Evolutionary conservation across 2,888 invertebrate species (phyloP).

Genomic region (Pyralis farinalis): DNA sequence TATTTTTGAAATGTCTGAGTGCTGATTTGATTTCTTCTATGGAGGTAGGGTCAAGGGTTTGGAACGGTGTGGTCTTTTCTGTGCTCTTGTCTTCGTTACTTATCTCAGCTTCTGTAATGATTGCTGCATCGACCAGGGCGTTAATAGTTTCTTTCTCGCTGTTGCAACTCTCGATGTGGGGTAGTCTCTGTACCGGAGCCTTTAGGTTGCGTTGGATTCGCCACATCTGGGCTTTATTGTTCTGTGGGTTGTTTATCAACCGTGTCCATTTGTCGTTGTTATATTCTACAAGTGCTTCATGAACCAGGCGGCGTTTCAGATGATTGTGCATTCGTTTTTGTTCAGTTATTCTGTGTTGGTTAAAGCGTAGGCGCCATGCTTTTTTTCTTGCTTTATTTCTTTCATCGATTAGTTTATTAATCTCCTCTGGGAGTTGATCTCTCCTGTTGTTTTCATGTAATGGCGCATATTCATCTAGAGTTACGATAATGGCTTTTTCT

Average conservation of each 20-base stretch:
- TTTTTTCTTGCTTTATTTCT: not conserved
- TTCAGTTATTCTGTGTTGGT: not conserved
- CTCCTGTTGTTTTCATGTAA: not conserved
- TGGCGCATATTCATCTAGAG: not conserved
- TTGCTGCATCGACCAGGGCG: constrained; percentile 1
- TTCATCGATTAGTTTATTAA: not conserved
- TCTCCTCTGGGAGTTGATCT: not conserved
- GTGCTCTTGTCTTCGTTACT: not conserved
- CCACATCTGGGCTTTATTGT: not conserved
- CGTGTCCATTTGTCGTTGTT: not conserved
- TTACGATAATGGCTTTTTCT: not conserved
- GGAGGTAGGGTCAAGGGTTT: too few species aligned
- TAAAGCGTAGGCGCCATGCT: not conserved
- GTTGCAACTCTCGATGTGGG: not conserved
- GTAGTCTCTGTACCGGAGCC: not conserved
- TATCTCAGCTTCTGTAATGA: not conserved
- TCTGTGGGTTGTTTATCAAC: not conserved
- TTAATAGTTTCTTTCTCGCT: constrained; percentile 3
- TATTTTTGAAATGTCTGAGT: too few species aligned
- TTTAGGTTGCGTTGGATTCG: not conserved
- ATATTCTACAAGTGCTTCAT: not conserved
- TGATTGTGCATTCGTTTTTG: too few species aligned
- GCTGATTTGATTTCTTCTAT: too few species aligned
- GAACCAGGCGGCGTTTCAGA: not conserved
- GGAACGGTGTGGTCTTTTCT: too few species aligned